These are phyloP conservation scores for Notolabrus celidotus DNA, from an alignment of 2,797 vertebrate genomes.

Conservation along the genomic window DNA sequence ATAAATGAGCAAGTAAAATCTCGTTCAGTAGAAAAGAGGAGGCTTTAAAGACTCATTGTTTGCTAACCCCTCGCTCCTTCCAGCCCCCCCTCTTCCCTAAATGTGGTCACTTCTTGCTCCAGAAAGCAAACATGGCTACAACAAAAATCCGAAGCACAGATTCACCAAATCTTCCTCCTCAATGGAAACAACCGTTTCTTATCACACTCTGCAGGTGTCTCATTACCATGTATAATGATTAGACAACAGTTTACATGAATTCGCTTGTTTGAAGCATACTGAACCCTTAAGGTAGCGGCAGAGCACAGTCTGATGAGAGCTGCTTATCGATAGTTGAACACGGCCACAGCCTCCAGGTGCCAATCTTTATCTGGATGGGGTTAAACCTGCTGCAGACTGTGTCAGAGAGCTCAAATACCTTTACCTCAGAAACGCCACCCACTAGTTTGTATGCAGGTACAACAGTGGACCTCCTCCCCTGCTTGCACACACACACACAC, in stretches of 20 bases:
- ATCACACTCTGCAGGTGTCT: not conserved
- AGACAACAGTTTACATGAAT: not conserved
- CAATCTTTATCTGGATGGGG: conserved; percentile 37
- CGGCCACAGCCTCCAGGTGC: conserved; percentile 42
- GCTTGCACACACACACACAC: conserved; percentile 50
- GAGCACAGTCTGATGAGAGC: conserved; percentile 39
- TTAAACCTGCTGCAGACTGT: conserved; percentile 37
- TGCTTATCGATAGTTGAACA: conserved; percentile 22
- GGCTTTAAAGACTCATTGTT: too few relatives aligned
- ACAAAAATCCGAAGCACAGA: too few relatives aligned
- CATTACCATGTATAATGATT: not conserved
- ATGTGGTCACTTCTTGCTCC: too few relatives aligned
- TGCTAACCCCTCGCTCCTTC: too few relatives aligned
- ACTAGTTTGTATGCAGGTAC: conserved; percentile 86
- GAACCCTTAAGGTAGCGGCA: conserved; percentile 31
- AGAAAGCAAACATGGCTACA: too few relatives aligned
- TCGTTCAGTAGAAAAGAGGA: too few relatives aligned
- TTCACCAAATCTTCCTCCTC: too few relatives aligned
- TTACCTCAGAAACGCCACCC: conserved; percentile 90
- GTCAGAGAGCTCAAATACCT: conserved; percentile 67
- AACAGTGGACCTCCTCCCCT: conserved; percentile 88
- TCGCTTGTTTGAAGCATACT: conserved; percentile 50
- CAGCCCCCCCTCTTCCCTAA: too few relatives aligned
- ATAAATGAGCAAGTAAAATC: too few relatives aligned
- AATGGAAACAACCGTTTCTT: too few relatives aligned